Conservation (phyloP, 2,888 invertebrate species). For the Corythucha ciliata region DNA sequence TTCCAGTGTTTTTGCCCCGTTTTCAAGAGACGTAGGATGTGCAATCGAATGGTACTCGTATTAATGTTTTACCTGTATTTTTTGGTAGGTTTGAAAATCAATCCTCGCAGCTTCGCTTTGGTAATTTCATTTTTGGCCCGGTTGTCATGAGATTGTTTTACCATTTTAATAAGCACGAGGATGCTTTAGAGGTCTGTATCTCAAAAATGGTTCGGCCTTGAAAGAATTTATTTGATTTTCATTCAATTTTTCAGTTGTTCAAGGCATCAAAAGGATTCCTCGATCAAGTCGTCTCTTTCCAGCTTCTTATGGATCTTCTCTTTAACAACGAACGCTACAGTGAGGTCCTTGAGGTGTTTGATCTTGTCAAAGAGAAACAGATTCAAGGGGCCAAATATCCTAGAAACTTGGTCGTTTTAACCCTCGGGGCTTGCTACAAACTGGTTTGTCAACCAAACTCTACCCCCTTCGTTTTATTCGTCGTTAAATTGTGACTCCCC, state of each 20-base stretch:
- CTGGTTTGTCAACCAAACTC: slow-evolving; percentile 47
- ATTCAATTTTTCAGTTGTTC: slow-evolving; percentile 48
- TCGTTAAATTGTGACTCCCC: too few species aligned
- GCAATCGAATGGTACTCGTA: too few species aligned
- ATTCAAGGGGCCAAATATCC: slow-evolving; percentile 57
- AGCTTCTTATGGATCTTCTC: slow-evolving; percentile 61
- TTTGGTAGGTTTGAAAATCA: too few species aligned
- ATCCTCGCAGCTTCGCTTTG: slow-evolving; percentile 67
- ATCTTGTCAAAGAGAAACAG: slow-evolving; percentile 52
- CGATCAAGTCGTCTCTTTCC: slow-evolving; percentile 58
- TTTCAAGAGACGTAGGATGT: too few species aligned
- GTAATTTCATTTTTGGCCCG: slow-evolving; percentile 72
- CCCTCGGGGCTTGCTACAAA: slow-evolving; percentile 64
- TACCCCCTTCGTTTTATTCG: too few species aligned
- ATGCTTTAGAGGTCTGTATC: slow-evolving; percentile 50
- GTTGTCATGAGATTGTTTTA: slow-evolving; percentile 72
- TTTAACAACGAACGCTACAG: slow-evolving; percentile 58
- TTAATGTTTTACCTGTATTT: slow-evolving; percentile 45
- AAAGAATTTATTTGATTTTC: slow-evolving; percentile 23
- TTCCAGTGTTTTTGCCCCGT: too few species aligned
- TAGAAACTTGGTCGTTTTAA: slow-evolving; percentile 55
- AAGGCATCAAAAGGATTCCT: slow-evolving; percentile 56
- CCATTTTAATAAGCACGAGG: slow-evolving; percentile 55
- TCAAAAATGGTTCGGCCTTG: not conserved
- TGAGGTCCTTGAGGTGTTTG: slow-evolving; percentile 55